Evolutionary conservation across 2,888 invertebrate species (phyloP).

Genomic region (Amphipyra berbera): DNA sequence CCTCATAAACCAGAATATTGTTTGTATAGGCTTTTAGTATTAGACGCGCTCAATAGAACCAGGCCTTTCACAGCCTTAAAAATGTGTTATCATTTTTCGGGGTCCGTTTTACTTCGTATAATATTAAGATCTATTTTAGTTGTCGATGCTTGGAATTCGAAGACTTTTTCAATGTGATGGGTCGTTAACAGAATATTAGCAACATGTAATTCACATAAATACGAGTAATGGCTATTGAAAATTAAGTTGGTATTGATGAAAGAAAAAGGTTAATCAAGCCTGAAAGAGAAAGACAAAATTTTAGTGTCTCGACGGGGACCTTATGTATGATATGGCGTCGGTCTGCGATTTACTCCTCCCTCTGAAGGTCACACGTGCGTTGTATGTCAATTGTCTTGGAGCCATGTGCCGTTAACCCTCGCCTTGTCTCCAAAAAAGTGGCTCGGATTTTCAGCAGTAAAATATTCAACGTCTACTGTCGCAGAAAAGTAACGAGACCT

Average conservation of each 20-base stretch:
- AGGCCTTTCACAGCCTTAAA: slow-evolving; percentile 36
- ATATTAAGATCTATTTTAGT: slow-evolving; percentile 30
- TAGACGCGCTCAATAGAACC: slow-evolving; percentile 30
- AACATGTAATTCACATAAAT: slow-evolving; percentile 8
- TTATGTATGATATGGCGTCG: slow-evolving; percentile 16
- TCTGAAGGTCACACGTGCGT: slow-evolving; percentile 47
- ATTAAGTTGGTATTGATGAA: neutral
- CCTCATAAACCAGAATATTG: slow-evolving; percentile 46
- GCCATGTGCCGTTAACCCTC: slow-evolving; percentile 37
- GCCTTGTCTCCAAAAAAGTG: slow-evolving; percentile 9
- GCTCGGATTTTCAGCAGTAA: slow-evolving; percentile 22
- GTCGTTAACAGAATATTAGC: slow-evolving; percentile 18
- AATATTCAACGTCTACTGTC: slow-evolving; percentile 45
- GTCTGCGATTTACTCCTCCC: slow-evolving; percentile 19
- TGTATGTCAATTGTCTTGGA: slow-evolving; percentile 45
- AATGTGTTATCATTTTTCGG: slow-evolving; percentile 27
- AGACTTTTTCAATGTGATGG: slow-evolving; percentile 9
- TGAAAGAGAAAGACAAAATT: slow-evolving; percentile 14
- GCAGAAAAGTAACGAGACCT: slow-evolving; percentile 33
- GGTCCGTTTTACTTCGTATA: slow-evolving; percentile 4
- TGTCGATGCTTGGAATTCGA: slow-evolving; percentile 10
- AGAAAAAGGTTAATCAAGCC: slow-evolving; percentile 11
- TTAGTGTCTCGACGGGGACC: slow-evolving; percentile 11
- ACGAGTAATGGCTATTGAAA: slow-evolving; percentile 1
- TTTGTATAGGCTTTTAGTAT: slow-evolving; percentile 41